Evolutionary conservation across 1,140 invertebrate species (phyloP).

Genomic region (Arion vulgaris): DNA sequence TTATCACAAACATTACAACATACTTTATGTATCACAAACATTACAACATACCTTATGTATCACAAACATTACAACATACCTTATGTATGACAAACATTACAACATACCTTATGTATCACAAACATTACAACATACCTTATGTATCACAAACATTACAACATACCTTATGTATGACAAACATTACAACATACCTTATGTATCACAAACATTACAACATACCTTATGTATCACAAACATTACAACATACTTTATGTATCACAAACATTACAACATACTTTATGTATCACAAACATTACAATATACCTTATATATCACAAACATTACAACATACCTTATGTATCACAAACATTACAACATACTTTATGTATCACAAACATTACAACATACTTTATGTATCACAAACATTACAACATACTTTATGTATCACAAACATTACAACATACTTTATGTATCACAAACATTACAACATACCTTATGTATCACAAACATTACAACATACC

Average conservation of each 20-base stretch:
- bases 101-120: too few species aligned
- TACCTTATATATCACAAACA: constrained; percentile 78
- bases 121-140: constrained; percentile 68
- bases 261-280: constrained; percentile 68
- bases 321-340: constrained; percentile 68
- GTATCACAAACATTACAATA: constrained; percentile 75
- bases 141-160: constrained; percentile 75
- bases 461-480: too few species aligned
- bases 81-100: constrained; percentile 90
- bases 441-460: too few species aligned
- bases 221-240: constrained; percentile 77
- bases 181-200: too few species aligned
- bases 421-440: too few species aligned
- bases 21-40: constrained; percentile 78
- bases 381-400: too few species aligned
- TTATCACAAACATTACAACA: constrained; percentile 75
- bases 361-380: too few species aligned
- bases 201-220: constrained; percentile 53
- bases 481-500: too few species aligned
- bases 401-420: too few species aligned
- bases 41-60: constrained; percentile 77
- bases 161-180: constrained; percentile 86
- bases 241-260: constrained; percentile 78
- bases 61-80: constrained; percentile 53
- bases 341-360: too few species aligned